Evolutionary conservation across 2,113 vertebrate species (phyloP), one percentile per base, ranked within the genome.

Genomic region (Corythoichthys intestinalis): DNA sequence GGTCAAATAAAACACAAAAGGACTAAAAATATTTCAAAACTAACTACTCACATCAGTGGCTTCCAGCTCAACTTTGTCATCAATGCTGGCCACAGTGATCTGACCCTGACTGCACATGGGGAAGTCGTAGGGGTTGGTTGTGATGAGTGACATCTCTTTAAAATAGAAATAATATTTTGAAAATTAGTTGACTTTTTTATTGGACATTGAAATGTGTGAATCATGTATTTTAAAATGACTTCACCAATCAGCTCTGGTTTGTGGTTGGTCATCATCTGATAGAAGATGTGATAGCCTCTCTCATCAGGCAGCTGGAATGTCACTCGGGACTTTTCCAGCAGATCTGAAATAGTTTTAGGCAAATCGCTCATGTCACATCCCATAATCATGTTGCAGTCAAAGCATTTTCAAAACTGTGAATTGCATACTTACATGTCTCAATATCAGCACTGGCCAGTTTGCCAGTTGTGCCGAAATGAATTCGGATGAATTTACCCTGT

Each of bases 401-500:
- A 15, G 17, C 47, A 1, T 39, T 39, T 53, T 4, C 38, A 34
- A 3, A 4, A 2, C 20, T 9, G 1, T 20, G 4, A 6, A 6
- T 46, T 72, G 70, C 2, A n/a, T 63, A 72, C 86, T 86, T 80
- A 87, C 86, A 87, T 49, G 86, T 86, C 65, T 87, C 85, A 85
- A 85, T 87, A 76, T 85, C 85, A 84, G 85, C 83, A 84, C 83
- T 85, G 72, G 85, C 9, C 79, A 87, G 81, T 84, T 87, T 87
- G 49, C 85, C 85, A 72, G 83, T 72, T 61, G 76, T 50, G 68
- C 74, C 76, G 5, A 87, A 87, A 77, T 87, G 85, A 37, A 87
- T 87, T 73, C 85, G 78, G 81, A 87, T 87, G 81, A 87, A 87
- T 87, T 87, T 86, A 87, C 86, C 86, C 84, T 87, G 67, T 84